phyloP scores from a whole-genome alignment of 2,888 invertebrate genomes.

The Holacanthella duospinosa region DNA sequence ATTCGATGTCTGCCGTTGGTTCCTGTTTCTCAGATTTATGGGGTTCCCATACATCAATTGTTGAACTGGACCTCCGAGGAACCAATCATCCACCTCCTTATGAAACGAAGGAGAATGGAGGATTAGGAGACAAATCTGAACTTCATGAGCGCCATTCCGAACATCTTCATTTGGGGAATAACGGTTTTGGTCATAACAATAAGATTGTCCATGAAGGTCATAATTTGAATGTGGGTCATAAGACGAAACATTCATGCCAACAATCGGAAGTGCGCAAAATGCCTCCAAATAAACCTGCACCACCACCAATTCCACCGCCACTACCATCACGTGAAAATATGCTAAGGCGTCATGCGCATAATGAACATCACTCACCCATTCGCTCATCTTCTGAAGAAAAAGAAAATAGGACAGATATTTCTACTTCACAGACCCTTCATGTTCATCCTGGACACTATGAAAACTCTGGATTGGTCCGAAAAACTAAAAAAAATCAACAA shows the following conservation, averaged over 20 bases:
- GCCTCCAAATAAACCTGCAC: background rate
- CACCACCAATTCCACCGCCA: constrained; percentile 4
- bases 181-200: background rate
- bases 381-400: background rate
- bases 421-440: too few species aligned
- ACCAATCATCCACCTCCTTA: background rate
- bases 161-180: background rate
- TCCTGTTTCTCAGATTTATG: constrained; percentile 24
- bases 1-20: constrained; percentile 23
- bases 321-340: background rate
- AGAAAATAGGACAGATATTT: background rate
- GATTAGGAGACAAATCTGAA: background rate
- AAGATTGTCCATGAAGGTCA: too few species aligned
- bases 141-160: background rate
- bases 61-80: constrained; percentile 18
- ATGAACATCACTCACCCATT: background rate
- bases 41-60: constrained; percentile 31
- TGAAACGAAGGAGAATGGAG: background rate
- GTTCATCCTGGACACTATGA: too few species aligned
- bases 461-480: too few species aligned
- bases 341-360: background rate
- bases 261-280: background rate
- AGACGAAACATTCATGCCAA: too few species aligned
- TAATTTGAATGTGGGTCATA: too few species aligned
- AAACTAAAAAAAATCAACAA: background rate